Evolutionary conservation across 2,797 vertebrate species (phyloP), one percentile per base, ranked within the genome.

Genomic region (Anolis apletophallus): DNA sequence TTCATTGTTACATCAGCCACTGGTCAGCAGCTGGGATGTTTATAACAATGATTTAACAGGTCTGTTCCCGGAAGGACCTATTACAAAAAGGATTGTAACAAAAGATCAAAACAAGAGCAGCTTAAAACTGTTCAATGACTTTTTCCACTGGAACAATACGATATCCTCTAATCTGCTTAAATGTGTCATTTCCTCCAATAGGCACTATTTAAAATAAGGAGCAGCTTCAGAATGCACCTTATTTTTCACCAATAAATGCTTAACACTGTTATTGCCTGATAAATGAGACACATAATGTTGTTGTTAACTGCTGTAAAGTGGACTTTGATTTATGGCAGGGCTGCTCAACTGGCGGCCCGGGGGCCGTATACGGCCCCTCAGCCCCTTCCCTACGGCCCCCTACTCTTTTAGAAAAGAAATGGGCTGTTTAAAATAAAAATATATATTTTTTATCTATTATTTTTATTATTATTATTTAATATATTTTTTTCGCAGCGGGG

Each of bases 111-210:
- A n/a, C 40, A 80, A 86, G 26, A 79, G 34, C 71, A 23, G n/a
- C 77, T 74, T 69, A 83, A 46, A 80, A 83, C 29, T 29, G 23
- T 52, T 71, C 69, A 85, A 57, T 83, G 79, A 87, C 52, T 75
- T 87, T 88, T 79, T n/a, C 36, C 46, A 52, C 32, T 68, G n/a
- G 17, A 61, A 77, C 61, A 76, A 32, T 61, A 72, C 55, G 67
- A 67, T 40, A 83, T 81, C 81, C 71, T 74, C 29, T 59, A 32
- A 87, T 29, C 71, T 81, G 46, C 23, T 84, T 72, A 76, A 57
- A 55, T 84, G 61, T 75, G 80, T 69, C 54, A 85, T 78, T 90
- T 85, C 75, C 83, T 83, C 76, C 69, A 74, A 19, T 36, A 8
- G 61, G 55, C 32, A 10, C 71, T 74, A 52, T 83, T 32, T 54